These are phyloP conservation scores for Pristiophorus japonicus DNA, from an alignment of 2,113 vertebrate genomes.

Conservation along the genomic window DNA sequence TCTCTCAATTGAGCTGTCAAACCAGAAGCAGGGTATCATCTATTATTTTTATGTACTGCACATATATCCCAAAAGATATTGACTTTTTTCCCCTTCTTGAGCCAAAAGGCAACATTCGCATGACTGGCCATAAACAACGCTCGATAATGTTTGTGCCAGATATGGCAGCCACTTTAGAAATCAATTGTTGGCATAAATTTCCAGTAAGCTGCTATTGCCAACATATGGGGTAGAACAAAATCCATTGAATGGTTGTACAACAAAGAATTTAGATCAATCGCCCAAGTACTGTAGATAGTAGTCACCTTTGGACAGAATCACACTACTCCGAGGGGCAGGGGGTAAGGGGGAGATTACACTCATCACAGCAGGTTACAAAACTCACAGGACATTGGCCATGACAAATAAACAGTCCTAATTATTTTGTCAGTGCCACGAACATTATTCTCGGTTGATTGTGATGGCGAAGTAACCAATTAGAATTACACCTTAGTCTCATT, in stretches of 20 bases:
- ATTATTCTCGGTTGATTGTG: neutral
- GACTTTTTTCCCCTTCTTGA: neutral
- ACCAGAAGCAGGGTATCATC: neutral
- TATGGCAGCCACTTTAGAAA: conserved; percentile 1
- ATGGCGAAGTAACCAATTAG: neutral
- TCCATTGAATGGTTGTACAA: neutral
- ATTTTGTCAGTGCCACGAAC: neutral
- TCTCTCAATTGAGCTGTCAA: conserved; percentile 14
- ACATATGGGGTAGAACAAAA: neutral
- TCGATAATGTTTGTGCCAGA: neutral
- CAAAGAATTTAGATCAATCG: neutral
- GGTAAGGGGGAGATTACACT: too few relatives aligned
- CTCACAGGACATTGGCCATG: neutral
- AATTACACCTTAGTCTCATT: too few relatives aligned
- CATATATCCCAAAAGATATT: neutral
- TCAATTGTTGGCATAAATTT: neutral
- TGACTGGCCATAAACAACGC: neutral
- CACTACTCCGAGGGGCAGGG: neutral
- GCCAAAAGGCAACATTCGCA: neutral
- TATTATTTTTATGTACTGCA: neutral
- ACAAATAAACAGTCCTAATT: neutral
- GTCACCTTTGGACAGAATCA: neutral
- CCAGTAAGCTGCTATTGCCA: neutral
- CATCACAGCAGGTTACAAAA: neutral
- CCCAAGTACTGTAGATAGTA: neutral